phyloP scores from a whole-genome alignment of 2,797 vertebrate species.

The Anniella stebbinsi region DNA sequence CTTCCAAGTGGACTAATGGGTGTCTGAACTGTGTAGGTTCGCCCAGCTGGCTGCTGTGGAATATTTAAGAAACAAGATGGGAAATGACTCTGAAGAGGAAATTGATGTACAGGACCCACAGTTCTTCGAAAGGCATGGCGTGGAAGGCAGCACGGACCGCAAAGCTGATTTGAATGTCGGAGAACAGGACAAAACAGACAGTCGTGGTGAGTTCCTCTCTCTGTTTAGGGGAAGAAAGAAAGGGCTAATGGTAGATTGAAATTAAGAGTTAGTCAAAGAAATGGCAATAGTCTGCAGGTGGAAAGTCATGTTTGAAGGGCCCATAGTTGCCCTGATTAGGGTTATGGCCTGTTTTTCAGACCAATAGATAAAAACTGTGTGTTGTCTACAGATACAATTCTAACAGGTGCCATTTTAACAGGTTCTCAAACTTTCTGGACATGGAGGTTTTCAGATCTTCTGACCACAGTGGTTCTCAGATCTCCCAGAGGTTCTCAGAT shows the following conservation, averaged over 20 bases:
- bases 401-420: too few species aligned
- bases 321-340: not conserved
- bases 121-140: constrained; percentile 78
- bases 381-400: not conserved
- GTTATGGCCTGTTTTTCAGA: not conserved
- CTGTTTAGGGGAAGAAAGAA: not conserved
- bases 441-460: too few species aligned
- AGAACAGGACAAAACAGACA: constrained; percentile 70
- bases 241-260: not conserved
- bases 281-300: not conserved
- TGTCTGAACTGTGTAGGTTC: constrained; percentile 72
- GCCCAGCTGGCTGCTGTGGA: constrained; percentile 79
- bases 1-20: constrained; percentile 17
- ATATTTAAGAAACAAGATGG: constrained; percentile 72
- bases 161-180: constrained; percentile 71
- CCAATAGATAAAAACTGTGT: not conserved
- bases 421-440: too few species aligned
- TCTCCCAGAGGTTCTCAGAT: too few species aligned
- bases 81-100: constrained; percentile 76
- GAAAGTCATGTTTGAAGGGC: not conserved
- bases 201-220: constrained; percentile 77
- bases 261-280: too few species aligned
- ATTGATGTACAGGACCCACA: constrained; percentile 65
- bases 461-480: too few species aligned
- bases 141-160: constrained; percentile 82